phyloP scores from a whole-genome alignment of 2,888 invertebrate genomes.

The Eristalis tenax region DNA sequence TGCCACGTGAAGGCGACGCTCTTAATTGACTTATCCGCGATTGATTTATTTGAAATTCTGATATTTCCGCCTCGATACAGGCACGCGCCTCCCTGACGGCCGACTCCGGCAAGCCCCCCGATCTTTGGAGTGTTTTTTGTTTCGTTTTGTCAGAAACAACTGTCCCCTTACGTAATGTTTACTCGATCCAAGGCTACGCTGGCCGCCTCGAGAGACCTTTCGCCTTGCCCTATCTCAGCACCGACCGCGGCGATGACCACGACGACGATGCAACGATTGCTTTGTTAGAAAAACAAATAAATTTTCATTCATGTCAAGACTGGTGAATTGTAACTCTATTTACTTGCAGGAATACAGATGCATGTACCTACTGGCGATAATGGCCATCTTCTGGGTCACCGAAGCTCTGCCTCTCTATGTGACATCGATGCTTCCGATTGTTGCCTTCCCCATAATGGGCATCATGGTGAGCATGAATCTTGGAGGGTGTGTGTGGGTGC shows the following conservation, averaged over 20 bases:
- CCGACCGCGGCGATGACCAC: not conserved
- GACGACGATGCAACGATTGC: not conserved
- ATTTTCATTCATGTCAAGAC: conserved; percentile 36
- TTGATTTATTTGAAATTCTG: too few species aligned
- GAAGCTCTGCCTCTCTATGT: conserved; percentile 91
- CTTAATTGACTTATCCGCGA: too few species aligned
- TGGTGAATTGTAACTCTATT: not conserved
- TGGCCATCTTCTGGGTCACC: conserved; percentile 92
- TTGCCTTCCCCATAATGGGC: conserved; percentile 91
- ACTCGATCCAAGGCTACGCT: not conserved
- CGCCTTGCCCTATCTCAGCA: not conserved
- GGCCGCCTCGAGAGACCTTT: not conserved
- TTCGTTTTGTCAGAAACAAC: not conserved
- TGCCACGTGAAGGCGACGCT: too few species aligned
- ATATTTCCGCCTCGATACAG: too few species aligned
- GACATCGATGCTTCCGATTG: conserved; percentile 91
- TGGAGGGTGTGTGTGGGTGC: not conserved
- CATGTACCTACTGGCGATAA: conserved; percentile 89
- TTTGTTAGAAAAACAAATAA: conserved; percentile 31
- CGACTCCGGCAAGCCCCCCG: not conserved
- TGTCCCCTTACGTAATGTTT: not conserved
- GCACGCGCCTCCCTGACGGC: not conserved
- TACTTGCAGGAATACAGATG: conserved; percentile 85
- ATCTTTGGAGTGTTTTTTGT: not conserved
- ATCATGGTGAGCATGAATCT: conserved; percentile 83